Base-by-base conservation (phyloP, 2,797 vertebrate species). In the Enteromius viviparus region DNA sequence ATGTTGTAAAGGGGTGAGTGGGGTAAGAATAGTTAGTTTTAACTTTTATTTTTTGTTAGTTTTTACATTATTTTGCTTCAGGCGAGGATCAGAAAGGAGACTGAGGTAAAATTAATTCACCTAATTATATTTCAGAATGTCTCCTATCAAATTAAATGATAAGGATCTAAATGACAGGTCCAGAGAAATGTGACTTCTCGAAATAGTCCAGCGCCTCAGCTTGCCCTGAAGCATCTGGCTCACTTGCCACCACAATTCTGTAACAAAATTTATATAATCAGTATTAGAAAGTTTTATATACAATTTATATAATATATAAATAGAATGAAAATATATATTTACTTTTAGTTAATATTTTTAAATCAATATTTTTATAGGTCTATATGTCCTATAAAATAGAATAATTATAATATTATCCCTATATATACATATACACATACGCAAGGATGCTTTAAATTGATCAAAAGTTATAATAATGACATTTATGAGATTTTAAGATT, bases 131-230 rank as follows among this genome's bases (percentile, higher is more conserved):
- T 79, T 68, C 21, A 79, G n/a, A 80, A 58, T 71, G 78, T 21
- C 3, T 29, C 65, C 23, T 29, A 60, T 70, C 78, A 79, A 79
- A 79, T 79, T 79, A 69, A 79, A 79, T 69, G 65, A 79, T 79
- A 68, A 29, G 23, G 6, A 68, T 79, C 64, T 79, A 79, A 40
- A 68, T 78, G 58, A 64, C 40, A 32, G 58, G 40, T 78, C 47
- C 29, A 51, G 7, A 51, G 45, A 34, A 68, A 79, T 51, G 47
- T 40, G 77, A 68, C 45, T 68, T 68, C 29, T 66, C 29, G 0
- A 53, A 66, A 66, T 40, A 51, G 32, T 37, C 17, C 77, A 65
- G 23, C 17, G 26, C 15, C 76, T 32, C 26, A 68, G 6, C 32
- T 79, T 64, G 17, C 42, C 58, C 17, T 0, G 1, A 78, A 76